Evolutionary conservation across 2,888 invertebrate species (phyloP).

Genomic region (Drosophila helvetica): DNA sequence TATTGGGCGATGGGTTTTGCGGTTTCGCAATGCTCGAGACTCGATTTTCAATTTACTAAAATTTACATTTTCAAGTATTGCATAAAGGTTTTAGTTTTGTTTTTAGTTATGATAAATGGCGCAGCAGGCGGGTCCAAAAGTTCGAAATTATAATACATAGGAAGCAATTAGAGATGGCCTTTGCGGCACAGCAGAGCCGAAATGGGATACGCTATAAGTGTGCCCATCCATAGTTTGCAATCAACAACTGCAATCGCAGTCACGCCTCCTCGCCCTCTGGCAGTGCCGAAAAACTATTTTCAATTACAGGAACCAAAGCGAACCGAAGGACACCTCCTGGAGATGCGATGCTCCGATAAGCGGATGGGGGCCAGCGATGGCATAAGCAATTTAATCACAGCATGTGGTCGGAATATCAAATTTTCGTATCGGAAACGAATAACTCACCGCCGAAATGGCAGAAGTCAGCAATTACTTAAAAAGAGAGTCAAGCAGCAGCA

Average conservation of each 20-base stretch:
- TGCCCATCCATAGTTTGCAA: slow-evolving; percentile 20
- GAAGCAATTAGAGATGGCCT: slow-evolving; percentile 1
- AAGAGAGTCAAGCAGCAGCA: slow-evolving; percentile 21
- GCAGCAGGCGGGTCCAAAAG: slow-evolving; percentile 34
- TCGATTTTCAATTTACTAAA: slow-evolving; percentile 73
- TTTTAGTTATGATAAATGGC: slow-evolving; percentile 59
- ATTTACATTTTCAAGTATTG: slow-evolving; percentile 67
- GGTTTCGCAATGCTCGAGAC: slow-evolving; percentile 58
- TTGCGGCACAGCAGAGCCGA: neutral
- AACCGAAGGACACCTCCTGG: slow-evolving; percentile 30
- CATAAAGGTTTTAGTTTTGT: slow-evolving; percentile 45
- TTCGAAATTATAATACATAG: slow-evolving; percentile 14
- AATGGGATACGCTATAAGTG: neutral
- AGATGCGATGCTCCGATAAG: slow-evolving; percentile 14
- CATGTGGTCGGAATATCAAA: slow-evolving; percentile 83
- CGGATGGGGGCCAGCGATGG: slow-evolving; percentile 48
- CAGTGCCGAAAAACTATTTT: slow-evolving; percentile 71
- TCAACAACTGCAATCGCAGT: slow-evolving; percentile 50
- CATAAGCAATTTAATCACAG: slow-evolving; percentile 81
- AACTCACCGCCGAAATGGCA: slow-evolving; percentile 70
- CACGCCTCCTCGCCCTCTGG: slow-evolving; percentile 54
- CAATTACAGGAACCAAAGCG: slow-evolving; percentile 55
- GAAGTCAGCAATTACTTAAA: slow-evolving; percentile 79
- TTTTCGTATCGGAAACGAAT: slow-evolving; percentile 78
- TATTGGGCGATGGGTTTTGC: slow-evolving; percentile 67